Evolutionary conservation across 2,888 invertebrate species (phyloP).

Genomic region (Dusona sp.): DNA sequence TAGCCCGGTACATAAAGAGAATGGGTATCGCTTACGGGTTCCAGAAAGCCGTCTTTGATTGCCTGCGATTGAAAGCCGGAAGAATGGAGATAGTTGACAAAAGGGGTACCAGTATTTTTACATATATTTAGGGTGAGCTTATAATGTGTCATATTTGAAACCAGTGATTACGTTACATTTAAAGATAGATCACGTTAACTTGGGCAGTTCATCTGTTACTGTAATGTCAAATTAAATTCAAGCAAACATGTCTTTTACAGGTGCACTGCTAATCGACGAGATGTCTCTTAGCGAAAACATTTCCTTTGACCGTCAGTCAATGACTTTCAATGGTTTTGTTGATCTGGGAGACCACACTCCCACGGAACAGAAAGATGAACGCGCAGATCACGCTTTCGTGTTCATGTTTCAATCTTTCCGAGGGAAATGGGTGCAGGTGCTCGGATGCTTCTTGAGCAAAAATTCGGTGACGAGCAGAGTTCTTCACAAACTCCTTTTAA

Average conservation of each 20-base stretch:
- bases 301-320: conserved; percentile 61
- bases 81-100: conserved; percentile 48
- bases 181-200: no score
- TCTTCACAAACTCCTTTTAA: conserved; percentile 71
- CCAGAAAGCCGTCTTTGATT: conserved; percentile 54
- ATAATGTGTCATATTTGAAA: no score
- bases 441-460: conserved; percentile 73
- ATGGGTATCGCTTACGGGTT: conserved; percentile 53
- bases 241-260: conserved; percentile 36
- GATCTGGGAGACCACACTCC: conserved; percentile 72
- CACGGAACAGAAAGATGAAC: conserved; percentile 49
- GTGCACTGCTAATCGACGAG: conserved; percentile 70
- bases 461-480: conserved; percentile 67
- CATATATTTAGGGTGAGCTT: no score
- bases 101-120: conserved; percentile 39
- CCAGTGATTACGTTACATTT: no score
- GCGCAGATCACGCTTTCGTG: conserved; percentile 75
- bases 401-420: conserved; percentile 73
- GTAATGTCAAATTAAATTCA: no score
- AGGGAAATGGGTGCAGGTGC: conserved; percentile 72
- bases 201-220: no score
- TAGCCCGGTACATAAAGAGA: conserved; percentile 28
- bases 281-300: conserved; percentile 67
- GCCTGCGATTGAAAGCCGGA: conserved; percentile 45
- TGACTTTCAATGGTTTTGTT: conserved; percentile 66